Percentiles rank a stretch among this genome's conserved stretches.
Conservation (phyloP, 2,797 vertebrate species). For the Rhynchotus rufescens region DNA sequence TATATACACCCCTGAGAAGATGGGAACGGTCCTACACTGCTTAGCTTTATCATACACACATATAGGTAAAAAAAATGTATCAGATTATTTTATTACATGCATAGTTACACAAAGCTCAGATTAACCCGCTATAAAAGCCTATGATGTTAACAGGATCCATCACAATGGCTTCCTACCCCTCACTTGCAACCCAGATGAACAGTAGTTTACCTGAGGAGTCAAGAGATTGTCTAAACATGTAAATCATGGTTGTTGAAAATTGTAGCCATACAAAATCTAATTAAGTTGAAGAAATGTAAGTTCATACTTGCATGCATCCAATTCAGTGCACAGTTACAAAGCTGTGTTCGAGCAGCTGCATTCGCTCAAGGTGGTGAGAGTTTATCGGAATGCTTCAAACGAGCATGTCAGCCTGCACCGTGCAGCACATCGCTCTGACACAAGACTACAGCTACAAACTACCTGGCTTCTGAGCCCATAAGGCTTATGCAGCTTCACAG, state of each 20-base stretch:
- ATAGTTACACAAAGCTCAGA: not conserved
- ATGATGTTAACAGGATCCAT: not conserved
- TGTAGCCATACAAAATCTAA: not conserved
- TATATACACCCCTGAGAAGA: accelerated
- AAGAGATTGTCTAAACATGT: not conserved
- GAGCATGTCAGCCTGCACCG: not conserved
- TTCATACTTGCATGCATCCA: not conserved
- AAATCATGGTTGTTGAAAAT: not conserved
- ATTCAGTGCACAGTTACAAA: not conserved
- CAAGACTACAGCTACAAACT: accelerated
- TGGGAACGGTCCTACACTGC: not conserved
- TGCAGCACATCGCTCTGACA: not conserved
- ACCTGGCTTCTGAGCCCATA: not conserved
- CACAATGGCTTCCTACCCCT: not conserved
- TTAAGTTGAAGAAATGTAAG: not conserved
- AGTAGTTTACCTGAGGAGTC: not conserved
- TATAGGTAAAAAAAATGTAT: accelerated
- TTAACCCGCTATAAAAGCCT: not conserved
- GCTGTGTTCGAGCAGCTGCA: not conserved
- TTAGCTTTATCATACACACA: not conserved
- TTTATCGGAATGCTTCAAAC: not conserved
- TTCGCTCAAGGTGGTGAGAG: not conserved
- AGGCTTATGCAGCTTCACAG: not conserved
- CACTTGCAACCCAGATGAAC: not conserved
- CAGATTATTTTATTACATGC: not conserved